Evolutionary conservation across 2,888 invertebrate species (phyloP).

Genomic region (Calephelis perditalis): DNA sequence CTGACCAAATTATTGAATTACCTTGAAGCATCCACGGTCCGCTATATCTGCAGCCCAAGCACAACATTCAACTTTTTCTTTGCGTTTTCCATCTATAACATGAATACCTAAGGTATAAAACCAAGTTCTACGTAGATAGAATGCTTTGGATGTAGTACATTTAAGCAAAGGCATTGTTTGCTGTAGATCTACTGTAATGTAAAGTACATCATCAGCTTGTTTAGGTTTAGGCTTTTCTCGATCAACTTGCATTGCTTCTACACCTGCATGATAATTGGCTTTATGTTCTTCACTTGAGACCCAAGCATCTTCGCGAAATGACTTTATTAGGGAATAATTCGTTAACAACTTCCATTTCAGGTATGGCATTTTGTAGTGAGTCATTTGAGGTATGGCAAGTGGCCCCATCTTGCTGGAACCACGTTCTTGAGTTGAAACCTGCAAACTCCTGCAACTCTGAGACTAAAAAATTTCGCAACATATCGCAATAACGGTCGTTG

Average conservation of each 20-base stretch:
- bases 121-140: no score
- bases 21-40: conserved; percentile 20
- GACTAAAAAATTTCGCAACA: no score
- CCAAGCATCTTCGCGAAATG: conserved; percentile 19
- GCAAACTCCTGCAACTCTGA: no score
- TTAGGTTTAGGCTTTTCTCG: conserved; percentile 7
- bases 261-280: conserved; percentile 26
- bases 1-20: conserved; percentile 28
- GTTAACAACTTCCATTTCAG: no score
- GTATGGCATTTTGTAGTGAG: no score
- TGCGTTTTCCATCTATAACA: conserved; percentile 21
- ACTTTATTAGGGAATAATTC: no score
- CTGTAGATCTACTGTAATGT: conserved; percentile 14
- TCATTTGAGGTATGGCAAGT: no score
- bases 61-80: conserved; percentile 5
- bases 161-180: conserved; percentile 19
- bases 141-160: conserved; percentile 13
- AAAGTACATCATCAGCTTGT: conserved; percentile 5
- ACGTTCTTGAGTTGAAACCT: no score
- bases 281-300: conserved; percentile 26
- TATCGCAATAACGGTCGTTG: no score
- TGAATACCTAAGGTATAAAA: conserved; percentile 24
- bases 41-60: conserved; percentile 27
- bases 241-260: conserved; percentile 27
- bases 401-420: no score